Evolutionary conservation across 2,797 vertebrate genomes (phyloP).

Genomic region (Poecilia gillii): DNA sequence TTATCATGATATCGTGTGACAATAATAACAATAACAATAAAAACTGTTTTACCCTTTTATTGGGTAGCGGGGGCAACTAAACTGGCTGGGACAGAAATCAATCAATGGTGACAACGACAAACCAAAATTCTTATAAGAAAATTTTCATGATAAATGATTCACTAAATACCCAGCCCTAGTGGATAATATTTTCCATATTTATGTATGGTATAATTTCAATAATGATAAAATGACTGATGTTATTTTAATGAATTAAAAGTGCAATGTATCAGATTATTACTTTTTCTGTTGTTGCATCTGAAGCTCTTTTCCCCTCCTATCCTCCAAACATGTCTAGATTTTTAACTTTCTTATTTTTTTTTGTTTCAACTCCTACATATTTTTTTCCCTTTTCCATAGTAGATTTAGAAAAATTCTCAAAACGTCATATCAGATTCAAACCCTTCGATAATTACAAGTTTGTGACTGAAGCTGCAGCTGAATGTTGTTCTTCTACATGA

Average conservation of each 20-base stretch:
- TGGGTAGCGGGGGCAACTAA: too few species aligned
- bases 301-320: neutral
- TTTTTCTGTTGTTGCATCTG: neutral
- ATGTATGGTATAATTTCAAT: neutral
- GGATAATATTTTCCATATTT: neutral
- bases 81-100: neutral
- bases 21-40: neutral
- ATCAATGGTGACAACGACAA: neutral
- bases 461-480: neutral
- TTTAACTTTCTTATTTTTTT: neutral
- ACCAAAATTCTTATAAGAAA: too few species aligned
- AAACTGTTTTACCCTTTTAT: too few species aligned
- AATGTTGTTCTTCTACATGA: neutral
- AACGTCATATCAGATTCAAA: neutral
- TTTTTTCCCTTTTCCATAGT: too few species aligned
- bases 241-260: neutral
- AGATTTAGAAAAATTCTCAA: neutral
- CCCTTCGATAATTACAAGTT: neutral
- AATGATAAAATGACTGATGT: neutral
- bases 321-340: neutral
- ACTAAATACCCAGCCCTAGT: neutral
- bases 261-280: neutral
- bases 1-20: neutral
- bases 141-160: neutral
- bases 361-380: neutral